phyloP scores from a whole-genome alignment of 2,113 vertebrate genomes.

The Sinocyclocheilus maitianheensis region DNA sequence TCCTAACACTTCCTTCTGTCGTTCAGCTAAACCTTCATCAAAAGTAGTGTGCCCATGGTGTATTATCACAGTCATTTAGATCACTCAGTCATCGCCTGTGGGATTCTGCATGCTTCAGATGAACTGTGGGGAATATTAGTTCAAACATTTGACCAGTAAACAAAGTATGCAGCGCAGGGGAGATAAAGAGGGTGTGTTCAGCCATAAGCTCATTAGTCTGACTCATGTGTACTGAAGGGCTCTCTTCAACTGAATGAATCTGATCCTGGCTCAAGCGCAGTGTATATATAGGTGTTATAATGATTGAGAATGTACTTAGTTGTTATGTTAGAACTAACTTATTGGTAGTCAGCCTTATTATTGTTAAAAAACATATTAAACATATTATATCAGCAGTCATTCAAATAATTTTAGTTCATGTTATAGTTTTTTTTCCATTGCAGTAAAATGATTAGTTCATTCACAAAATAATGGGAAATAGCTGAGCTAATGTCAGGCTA shows the following conservation, averaged over 20 bases:
- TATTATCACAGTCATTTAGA: slow-evolving; percentile 35
- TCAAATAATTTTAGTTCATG: background rate
- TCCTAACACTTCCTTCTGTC: background rate
- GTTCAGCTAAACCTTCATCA: background rate
- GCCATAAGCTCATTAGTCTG: slow-evolving; percentile 49
- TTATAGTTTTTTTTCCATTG: background rate
- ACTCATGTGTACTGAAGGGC: slow-evolving; percentile 25
- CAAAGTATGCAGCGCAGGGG: slow-evolving; percentile 44
- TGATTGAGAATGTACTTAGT: background rate
- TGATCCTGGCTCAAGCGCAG: slow-evolving; percentile 17
- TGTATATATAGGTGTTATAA: slow-evolving; percentile 8
- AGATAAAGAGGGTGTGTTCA: slow-evolving; percentile 52
- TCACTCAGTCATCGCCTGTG: slow-evolving; percentile 28
- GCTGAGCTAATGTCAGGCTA: no score
- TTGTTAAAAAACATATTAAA: background rate
- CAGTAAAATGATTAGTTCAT: background rate
- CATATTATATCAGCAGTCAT: background rate
- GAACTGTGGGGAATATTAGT: slow-evolving; percentile 39
- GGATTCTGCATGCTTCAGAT: slow-evolving; percentile 54
- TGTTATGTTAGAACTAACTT: background rate
- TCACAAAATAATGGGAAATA: background rate
- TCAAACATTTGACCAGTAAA: slow-evolving; percentile 45
- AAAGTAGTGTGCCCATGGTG: background rate
- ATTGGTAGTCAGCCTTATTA: background rate
- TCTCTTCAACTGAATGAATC: slow-evolving; percentile 28